A percentile compares a stretch with the other conserved stretches of the same genome.
phyloP scores from a whole-genome alignment of 2,113 vertebrate species.

The Rhagologus leucostigma region DNA sequence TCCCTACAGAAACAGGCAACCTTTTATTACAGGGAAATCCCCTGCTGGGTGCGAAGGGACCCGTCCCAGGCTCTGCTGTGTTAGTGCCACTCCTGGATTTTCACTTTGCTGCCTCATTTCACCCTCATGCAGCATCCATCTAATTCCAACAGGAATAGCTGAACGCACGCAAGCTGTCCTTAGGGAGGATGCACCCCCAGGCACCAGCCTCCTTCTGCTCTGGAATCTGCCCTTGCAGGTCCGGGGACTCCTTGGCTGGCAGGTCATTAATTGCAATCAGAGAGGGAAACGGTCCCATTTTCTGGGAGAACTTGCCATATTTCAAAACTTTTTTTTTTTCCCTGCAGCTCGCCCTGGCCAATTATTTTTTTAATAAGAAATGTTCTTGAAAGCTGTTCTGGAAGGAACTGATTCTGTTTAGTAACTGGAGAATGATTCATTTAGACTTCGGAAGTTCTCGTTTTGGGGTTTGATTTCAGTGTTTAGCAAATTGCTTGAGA shows the following conservation, averaged over 20 bases:
- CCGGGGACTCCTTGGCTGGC: not conserved
- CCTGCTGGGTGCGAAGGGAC: not conserved
- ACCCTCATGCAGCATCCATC: not conserved
- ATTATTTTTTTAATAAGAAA: not conserved
- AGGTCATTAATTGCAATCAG: not conserved
- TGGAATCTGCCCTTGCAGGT: not conserved
- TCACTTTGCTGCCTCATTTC: not conserved
- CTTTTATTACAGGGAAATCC: not conserved
- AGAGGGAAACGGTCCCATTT: not conserved
- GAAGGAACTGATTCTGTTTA: not conserved
- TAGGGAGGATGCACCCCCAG: not conserved
- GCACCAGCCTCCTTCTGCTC: not conserved
- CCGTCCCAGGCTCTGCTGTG: not conserved
- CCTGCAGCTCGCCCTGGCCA: not conserved
- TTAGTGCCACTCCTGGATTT: not conserved
- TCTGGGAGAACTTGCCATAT: not conserved
- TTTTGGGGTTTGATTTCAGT: not conserved
- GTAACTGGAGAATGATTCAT: not conserved
- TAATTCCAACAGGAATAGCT: not conserved
- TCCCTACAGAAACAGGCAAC: fast-evolving
- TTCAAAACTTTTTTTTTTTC: not conserved
- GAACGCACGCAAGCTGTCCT: not conserved
- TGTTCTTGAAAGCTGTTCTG: not conserved
- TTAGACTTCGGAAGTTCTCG: not conserved
- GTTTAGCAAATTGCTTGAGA: not conserved